Evolutionary conservation across 2,797 vertebrate species (phyloP).

Genomic region (Triplophysa yarkandensis): DNA sequence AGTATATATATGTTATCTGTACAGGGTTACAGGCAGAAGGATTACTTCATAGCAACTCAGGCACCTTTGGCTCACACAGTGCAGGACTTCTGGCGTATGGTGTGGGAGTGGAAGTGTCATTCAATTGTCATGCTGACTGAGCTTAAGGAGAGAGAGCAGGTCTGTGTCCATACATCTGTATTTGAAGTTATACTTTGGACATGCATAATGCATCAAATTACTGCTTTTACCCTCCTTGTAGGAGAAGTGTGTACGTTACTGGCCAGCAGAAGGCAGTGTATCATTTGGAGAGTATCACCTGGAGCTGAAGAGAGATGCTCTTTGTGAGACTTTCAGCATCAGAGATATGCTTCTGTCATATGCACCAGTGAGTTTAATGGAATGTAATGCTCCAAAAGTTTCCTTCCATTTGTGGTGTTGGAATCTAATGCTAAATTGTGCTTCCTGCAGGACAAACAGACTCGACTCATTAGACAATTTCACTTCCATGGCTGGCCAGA

Average conservation of each 20-base stretch:
- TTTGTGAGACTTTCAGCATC: slow-evolving; percentile 88
- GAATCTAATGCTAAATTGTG: background rate
- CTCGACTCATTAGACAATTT: slow-evolving; percentile 88
- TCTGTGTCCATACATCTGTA: slow-evolving; percentile 54
- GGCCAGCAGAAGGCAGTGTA: slow-evolving; percentile 88
- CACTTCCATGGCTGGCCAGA: slow-evolving; percentile 99
- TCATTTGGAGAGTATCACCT: slow-evolving; percentile 87
- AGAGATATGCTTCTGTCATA: slow-evolving; percentile 90
- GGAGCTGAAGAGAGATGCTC: slow-evolving; percentile 85
- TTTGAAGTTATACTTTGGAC: slow-evolving; percentile 11
- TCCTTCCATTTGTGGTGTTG: background rate
- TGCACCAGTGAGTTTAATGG: slow-evolving; percentile 76
- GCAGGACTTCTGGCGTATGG: slow-evolving; percentile 99
- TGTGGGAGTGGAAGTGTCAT: slow-evolving; percentile 98
- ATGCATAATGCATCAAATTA: too few relatives aligned
- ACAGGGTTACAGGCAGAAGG: slow-evolving; percentile 97
- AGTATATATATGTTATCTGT: slow-evolving; percentile 30
- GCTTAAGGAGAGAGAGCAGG: slow-evolving; percentile 96
- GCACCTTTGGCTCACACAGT: slow-evolving; percentile 92
- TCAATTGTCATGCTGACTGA: slow-evolving; percentile 97
- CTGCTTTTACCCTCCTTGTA: slow-evolving; percentile 56
- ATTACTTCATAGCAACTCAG: slow-evolving; percentile 98
- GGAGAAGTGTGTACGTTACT: slow-evolving; percentile 97
- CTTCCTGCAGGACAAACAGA: slow-evolving; percentile 83
- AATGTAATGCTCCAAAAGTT: background rate